A percentile compares a stretch with the other conserved stretches of the same genome.
phyloP scores from a whole-genome alignment of 2,888 invertebrate genomes.

The Chalcosyrphus nemorum region DNA sequence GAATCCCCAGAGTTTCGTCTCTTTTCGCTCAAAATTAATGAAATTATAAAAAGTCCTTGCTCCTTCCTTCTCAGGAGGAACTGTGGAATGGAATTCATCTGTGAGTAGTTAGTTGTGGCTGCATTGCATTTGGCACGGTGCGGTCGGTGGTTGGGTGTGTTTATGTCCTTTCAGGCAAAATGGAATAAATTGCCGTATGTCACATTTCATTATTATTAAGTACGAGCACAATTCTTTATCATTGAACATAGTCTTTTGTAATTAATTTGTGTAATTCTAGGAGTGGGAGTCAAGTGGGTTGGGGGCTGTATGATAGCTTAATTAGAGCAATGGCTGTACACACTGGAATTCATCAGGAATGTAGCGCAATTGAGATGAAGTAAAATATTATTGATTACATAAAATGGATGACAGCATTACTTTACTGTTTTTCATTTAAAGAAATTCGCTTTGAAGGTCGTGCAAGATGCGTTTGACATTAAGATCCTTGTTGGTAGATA shows the following conservation, averaged over 20 bases:
- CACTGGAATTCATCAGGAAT: constrained; percentile 31
- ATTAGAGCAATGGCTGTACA: constrained; percentile 29
- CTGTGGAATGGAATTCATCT: constrained; percentile 32
- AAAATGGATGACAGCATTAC: constrained; percentile 11
- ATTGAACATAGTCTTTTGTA: constrained; percentile 54
- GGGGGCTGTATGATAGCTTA: constrained; percentile 21
- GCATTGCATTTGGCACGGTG: constrained; percentile 6
- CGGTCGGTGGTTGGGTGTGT: constrained; percentile 29
- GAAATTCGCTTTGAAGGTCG: constrained; percentile 42
- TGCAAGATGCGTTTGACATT: constrained; percentile 1
- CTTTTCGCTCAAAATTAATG: constrained; percentile 36
- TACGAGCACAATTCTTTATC: constrained; percentile 23
- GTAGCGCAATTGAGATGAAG: constrained; percentile 37
- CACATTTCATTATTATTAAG: constrained; percentile 33
- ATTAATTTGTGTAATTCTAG: constrained; percentile 25
- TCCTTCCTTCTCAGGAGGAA: constrained; percentile 13
- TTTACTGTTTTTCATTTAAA: not conserved
- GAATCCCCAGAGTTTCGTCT: constrained; percentile 55
- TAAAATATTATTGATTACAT: constrained; percentile 30
- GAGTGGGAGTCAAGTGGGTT: not conserved
- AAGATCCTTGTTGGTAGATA: not conserved
- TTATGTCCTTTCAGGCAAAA: constrained; percentile 30
- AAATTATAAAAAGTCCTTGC: constrained; percentile 59
- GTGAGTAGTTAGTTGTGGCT: constrained; percentile 5
- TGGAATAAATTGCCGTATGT: constrained; percentile 29